Conservation (phyloP, 2,888 invertebrate species). For the Pyrgus malvae region DNA sequence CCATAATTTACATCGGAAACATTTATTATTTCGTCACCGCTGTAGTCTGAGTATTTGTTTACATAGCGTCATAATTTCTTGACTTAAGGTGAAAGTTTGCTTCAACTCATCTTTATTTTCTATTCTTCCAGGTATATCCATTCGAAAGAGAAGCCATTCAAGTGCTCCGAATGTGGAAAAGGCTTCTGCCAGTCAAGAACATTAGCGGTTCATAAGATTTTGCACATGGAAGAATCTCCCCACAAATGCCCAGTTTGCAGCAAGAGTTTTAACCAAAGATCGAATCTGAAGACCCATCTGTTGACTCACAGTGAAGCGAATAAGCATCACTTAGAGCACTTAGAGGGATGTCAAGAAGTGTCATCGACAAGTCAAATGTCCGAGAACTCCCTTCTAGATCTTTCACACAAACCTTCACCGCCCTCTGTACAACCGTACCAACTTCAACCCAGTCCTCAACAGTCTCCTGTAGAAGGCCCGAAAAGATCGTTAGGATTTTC, state of each 20-base stretch:
- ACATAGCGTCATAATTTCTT: conserved; percentile 45
- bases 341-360: conserved; percentile 78
- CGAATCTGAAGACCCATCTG: conserved; percentile 94
- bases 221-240: conserved; percentile 96
- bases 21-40: conserved; percentile 49
- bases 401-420: conserved; percentile 78
- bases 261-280: conserved; percentile 95
- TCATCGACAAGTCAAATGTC: conserved; percentile 74
- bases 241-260: conserved; percentile 95
- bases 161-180: conserved; percentile 97
- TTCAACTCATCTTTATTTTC: conserved; percentile 40
- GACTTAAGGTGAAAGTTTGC: conserved; percentile 50
- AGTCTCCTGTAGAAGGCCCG: conserved; percentile 65
- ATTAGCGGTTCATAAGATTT: conserved; percentile 96
- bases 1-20: conserved; percentile 58
- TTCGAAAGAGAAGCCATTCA: conserved; percentile 99
- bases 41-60: conserved; percentile 54
- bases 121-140: conserved; percentile 93
- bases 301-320: conserved; percentile 90
- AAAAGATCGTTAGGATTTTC: conserved; percentile 87
- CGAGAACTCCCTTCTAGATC: conserved; percentile 77
- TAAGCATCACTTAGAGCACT: conserved; percentile 73
- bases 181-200: conserved; percentile 99
- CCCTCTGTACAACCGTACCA: conserved; percentile 51
- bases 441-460: conserved; percentile 54